Evolutionary conservation across 2,797 vertebrate genomes (phyloP), one percentile per base, ranked within the genome.

Genomic region (Zalophus californianus): DNA sequence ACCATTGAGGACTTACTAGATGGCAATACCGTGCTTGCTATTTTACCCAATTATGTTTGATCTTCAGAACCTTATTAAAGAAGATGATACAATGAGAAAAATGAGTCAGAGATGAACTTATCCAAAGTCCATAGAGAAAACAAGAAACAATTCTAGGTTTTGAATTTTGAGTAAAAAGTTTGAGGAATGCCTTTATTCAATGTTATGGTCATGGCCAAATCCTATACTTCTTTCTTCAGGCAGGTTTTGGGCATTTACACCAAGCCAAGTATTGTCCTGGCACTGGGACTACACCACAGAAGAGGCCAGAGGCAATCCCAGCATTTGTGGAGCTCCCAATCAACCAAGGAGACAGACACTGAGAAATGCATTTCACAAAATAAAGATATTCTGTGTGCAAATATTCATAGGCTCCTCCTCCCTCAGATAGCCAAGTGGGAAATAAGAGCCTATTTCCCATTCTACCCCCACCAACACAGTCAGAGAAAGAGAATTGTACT

Each of bases 101-200:
- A 54, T 86, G 2, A 90, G n/a, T 60, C 10, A 90, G 56, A 88
- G 41, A 91, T 95, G 0, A 73, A 75, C 5, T 50, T 84, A 60
- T 9, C 3, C 7, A 82, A 84, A 32, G 14, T 75, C 27, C 27
- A 78, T 44, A 89, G 21, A 88, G 27, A 94, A 86, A 93, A 54
- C 25, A 91, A 77, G 75, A 95, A 91, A 12, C 48, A 56, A 88
- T 82, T 92, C 54, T 66, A 73, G n/a, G 32, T 96, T 95, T 85
- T 58, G 48, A 95, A 66, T 92, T 18, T 25, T 27, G 29, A 93
- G 2, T 52, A 62, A 84, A 77, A 72, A 23, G 38, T 78, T 87
- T 96, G 41, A 78, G 20, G n/a, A 77, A n/a, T 73, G 6, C 29
- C 78, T 88, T 68, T 91, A 90, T 80, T 93, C 10, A 86, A 70